Percentiles rank a stretch among this genome's conserved stretches.
phyloP scores from a whole-genome alignment of 2,113 vertebrate genomes.

The Nerophis ophidion region DNA sequence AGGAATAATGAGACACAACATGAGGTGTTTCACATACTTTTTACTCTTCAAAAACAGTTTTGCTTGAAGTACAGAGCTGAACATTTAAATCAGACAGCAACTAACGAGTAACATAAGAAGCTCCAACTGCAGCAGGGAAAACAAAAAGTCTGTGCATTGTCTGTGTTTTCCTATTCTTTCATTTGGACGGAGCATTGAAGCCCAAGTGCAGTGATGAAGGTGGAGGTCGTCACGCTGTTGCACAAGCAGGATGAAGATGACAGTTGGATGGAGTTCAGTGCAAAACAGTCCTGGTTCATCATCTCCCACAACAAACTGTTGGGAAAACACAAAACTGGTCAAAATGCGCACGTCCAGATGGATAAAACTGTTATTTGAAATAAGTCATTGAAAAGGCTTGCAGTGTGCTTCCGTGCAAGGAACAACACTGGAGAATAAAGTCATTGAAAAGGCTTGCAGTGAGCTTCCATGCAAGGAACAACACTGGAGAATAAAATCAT shows the following conservation, averaged over 20 bases:
- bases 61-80: slow-evolving; percentile 11
- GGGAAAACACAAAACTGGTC: background rate
- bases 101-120: slow-evolving; percentile 22
- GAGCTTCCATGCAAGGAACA: no score
- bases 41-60: slow-evolving; percentile 20
- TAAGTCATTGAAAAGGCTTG: no score
- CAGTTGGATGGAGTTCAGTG: slow-evolving; percentile 1
- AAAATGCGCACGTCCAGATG: background rate
- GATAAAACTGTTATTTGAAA: background rate
- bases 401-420: no score
- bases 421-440: no score
- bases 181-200: slow-evolving; percentile 9
- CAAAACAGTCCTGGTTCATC: background rate
- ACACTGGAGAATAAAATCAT: no score
- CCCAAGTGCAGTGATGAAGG: slow-evolving; percentile 1
- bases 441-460: no score
- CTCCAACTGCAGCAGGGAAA: slow-evolving; percentile 3
- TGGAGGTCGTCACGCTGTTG: no score
- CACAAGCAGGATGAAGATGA: slow-evolving; percentile 26
- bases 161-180: slow-evolving; percentile 8
- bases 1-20: slow-evolving; percentile 21
- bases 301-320: slow-evolving; percentile 12
- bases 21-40: slow-evolving; percentile 18
- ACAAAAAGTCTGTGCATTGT: slow-evolving; percentile 6
- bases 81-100: slow-evolving; percentile 5